A percentile compares a stretch with the other conserved stretches of the same genome.
Conservation (phyloP, 2,797 vertebrate species). For the Sebastes steindachneri region DNA sequence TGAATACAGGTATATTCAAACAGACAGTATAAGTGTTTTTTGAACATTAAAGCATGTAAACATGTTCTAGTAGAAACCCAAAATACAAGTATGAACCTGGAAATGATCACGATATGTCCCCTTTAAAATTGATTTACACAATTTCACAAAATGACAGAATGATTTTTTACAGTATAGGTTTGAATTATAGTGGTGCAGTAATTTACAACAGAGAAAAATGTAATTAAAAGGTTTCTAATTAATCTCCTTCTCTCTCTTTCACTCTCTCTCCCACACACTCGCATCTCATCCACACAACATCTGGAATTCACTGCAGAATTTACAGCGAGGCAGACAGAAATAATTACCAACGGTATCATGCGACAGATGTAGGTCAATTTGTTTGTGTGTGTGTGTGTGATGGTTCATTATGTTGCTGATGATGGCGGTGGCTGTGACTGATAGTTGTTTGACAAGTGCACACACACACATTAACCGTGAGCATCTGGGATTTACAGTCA, state of each 20-base stretch:
- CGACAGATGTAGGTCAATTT: not conserved
- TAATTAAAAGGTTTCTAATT: not conserved
- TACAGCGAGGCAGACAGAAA: not conserved
- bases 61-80: too few relatives aligned
- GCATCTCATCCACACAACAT: not conserved
- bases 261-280: not conserved
- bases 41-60: too few relatives aligned
- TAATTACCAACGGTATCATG: not conserved
- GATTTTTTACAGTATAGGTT: not conserved
- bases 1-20: too few relatives aligned
- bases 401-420: slow-evolving; percentile 11
- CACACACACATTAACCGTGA: not conserved
- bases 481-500: not conserved
- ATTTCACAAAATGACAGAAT: not conserved
- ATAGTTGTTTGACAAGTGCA: not conserved
- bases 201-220: not conserved
- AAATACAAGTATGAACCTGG: not conserved
- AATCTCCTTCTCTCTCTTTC: not conserved
- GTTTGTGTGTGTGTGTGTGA: not conserved
- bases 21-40: too few relatives aligned
- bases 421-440: not conserved
- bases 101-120: not conserved
- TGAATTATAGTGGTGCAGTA: not conserved
- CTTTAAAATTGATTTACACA: not conserved
- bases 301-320: not conserved